Percentiles rank a stretch among this genome's conserved stretches.
These are phyloP conservation scores for Chaetogeoica ovagalla DNA, from an alignment of 2,888 invertebrate genomes.

Conservation along the genomic window DNA sequence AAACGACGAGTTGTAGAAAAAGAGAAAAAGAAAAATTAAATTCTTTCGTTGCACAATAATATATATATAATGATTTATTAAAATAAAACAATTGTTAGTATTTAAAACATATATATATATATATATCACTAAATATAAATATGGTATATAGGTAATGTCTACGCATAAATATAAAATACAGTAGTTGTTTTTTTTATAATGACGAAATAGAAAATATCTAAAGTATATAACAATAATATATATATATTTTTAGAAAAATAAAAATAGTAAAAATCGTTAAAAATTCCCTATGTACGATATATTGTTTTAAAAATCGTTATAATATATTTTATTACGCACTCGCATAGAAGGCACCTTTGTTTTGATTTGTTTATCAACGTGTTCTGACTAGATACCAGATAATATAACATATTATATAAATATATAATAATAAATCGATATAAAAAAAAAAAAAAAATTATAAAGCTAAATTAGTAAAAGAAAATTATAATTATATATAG, in stretches of 20 bases:
- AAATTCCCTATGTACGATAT: neutral
- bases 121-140: neutral
- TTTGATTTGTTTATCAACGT: slow-evolving; percentile 40
- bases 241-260: slow-evolving; percentile 18
- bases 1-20: neutral
- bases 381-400: slow-evolving; percentile 51
- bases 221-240: slow-evolving; percentile 3
- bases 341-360: slow-evolving; percentile 39
- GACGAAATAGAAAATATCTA: slow-evolving; percentile 9
- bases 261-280: slow-evolving; percentile 24
- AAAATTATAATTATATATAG: neutral
- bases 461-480: slow-evolving; percentile 33
- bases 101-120: neutral
- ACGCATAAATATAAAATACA: neutral
- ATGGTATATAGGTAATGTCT: neutral
- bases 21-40: neutral
- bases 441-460: neutral
- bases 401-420: slow-evolving; percentile 9
- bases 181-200: slow-evolving; percentile 15
- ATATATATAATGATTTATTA: slow-evolving; percentile 25
- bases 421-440: neutral
- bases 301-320: neutral
- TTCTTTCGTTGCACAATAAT: slow-evolving; percentile 34
- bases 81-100: slow-evolving; percentile 40
- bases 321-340: neutral